Evolutionary conservation across 2,113 vertebrate species (phyloP), one percentile per base, ranked within the genome.

Genomic region (Lampris incognitus): DNA sequence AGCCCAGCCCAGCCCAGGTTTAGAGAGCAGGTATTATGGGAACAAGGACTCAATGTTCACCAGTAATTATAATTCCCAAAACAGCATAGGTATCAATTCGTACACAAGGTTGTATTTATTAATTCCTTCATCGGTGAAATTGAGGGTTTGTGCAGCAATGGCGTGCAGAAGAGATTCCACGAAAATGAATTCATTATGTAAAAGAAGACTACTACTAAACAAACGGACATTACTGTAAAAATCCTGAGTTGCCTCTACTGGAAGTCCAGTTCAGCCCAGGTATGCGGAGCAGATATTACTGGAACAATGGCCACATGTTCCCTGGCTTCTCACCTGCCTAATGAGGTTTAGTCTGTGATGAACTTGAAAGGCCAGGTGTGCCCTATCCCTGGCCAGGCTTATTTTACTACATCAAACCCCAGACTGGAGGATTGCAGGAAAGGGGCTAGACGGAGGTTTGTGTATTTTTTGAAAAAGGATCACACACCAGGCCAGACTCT

Each of bases 371-470:
- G 90, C 94, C 94, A 95, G 95, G 95, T 97, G 95, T 94, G 92
- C 86, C 87, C 93, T 92, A 93, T 92, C 93, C 91, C 87, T 44
- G 71, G 74, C 81, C 68, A 76, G 87, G 87, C 89, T 83, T 87
- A 83, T 94, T 95, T 93, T 93, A 92, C 95, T 95, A 94, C 94
- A 96, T 96, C 95, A 95, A 95, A 92, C 94, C 95, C 95, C 89
- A 95, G 95, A 95, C 82, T 91, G 93, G 93, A 94, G 87, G 92
- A 88, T 94, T 94, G 90, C 95, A 98, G 96, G 96, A 96, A 97
- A 97, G 94, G 79, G 95, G 95, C 96, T 94, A 98, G 96, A 97
- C 97, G 92, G 90, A 90, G 93, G 93, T 97, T 96, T 97, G 96
- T 97, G 94, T 97, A 94, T 96, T 94, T 94, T 95, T 92, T 79